Percentiles rank a stretch among this genome's conserved stretches.
These are phyloP conservation scores for Lepus europaeus DNA, from an alignment of 2,113 vertebrate genomes.

Conservation along the genomic window DNA sequence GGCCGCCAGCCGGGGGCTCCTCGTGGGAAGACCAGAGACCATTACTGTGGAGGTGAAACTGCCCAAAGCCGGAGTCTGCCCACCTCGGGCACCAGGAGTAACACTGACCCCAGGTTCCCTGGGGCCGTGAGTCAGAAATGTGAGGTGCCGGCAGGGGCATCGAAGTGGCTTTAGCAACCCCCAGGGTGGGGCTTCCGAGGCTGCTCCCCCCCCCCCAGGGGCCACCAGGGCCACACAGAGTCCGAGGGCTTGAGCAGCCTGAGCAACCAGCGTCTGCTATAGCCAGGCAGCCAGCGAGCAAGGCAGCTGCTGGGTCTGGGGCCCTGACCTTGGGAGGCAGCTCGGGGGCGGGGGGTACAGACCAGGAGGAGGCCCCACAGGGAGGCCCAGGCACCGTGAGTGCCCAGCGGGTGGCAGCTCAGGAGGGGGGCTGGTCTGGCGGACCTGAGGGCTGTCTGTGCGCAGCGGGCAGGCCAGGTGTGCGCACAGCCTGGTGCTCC, in stretches of 20 bases:
- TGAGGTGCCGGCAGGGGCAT: too few relatives aligned
- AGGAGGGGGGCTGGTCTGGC: too few relatives aligned
- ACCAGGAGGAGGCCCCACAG: conserved; percentile 78
- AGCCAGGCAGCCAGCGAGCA: conserved; percentile 83
- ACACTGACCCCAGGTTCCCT: conserved; percentile 84
- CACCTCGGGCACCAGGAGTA: conserved; percentile 55
- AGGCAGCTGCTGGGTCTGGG: conserved; percentile 89
- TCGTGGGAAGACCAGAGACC: conserved; percentile 55
- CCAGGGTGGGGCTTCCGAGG: too few relatives aligned
- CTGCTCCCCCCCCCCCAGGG: too few relatives aligned
- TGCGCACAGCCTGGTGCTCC: too few relatives aligned
- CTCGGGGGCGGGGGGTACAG: conserved; percentile 83
- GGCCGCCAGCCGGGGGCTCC: conserved; percentile 27
- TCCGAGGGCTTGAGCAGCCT: too few relatives aligned
- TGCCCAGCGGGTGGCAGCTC: too few relatives aligned
- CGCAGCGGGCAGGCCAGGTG: too few relatives aligned
- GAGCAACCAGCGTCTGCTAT: conserved; percentile 86
- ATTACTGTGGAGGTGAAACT: conserved; percentile 75
- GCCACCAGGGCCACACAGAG: too few relatives aligned
- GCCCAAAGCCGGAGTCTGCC: conserved; percentile 70
- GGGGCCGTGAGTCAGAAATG: conserved; percentile 82
- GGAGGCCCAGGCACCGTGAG: too few relatives aligned
- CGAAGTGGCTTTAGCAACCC: too few relatives aligned
- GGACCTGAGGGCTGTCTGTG: too few relatives aligned
- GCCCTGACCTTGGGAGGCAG: conserved; percentile 90